Evolutionary conservation across 2,888 invertebrate genomes (phyloP).

Genomic region (Spisula subtruncata): DNA sequence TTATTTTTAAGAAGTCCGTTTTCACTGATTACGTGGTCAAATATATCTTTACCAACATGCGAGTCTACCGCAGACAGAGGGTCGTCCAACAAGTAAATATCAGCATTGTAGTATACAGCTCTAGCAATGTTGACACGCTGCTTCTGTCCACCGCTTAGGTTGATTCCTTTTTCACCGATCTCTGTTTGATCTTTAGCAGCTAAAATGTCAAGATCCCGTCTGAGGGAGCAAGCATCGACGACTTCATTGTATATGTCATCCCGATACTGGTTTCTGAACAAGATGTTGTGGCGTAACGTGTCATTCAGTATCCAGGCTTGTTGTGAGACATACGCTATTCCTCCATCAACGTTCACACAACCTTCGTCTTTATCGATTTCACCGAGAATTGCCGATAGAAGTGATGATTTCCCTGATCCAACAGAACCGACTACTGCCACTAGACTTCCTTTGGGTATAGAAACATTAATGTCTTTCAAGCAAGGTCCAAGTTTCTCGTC

Average conservation of each 20-base stretch:
- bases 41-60: constrained; percentile 55
- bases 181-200: constrained; percentile 97
- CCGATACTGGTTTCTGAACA: constrained; percentile 94
- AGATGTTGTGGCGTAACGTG: constrained; percentile 96
- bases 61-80: constrained; percentile 58
- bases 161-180: constrained; percentile 95
- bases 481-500: constrained; percentile 38
- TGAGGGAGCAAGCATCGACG: constrained; percentile 91
- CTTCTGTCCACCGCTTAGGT: constrained; percentile 66
- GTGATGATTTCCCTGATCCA: constrained; percentile 85
- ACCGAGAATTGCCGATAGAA: constrained; percentile 85
- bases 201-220: constrained; percentile 96
- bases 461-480: constrained; percentile 70
- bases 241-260: constrained; percentile 92
- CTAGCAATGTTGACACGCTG: constrained; percentile 58
- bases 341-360: constrained; percentile 80
- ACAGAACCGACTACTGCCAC: constrained; percentile 86
- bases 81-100: constrained; percentile 64
- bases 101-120: constrained; percentile 61
- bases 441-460: constrained; percentile 79
- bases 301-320: constrained; percentile 96
- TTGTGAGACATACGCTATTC: constrained; percentile 63
- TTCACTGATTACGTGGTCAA: constrained; percentile 44
- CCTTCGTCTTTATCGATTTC: constrained; percentile 85
- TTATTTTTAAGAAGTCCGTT: constrained; percentile 51